These are phyloP conservation scores for Psilopsiagon aurifrons DNA, from an alignment of 2,113 vertebrate species.

Conservation along the genomic window DNA sequence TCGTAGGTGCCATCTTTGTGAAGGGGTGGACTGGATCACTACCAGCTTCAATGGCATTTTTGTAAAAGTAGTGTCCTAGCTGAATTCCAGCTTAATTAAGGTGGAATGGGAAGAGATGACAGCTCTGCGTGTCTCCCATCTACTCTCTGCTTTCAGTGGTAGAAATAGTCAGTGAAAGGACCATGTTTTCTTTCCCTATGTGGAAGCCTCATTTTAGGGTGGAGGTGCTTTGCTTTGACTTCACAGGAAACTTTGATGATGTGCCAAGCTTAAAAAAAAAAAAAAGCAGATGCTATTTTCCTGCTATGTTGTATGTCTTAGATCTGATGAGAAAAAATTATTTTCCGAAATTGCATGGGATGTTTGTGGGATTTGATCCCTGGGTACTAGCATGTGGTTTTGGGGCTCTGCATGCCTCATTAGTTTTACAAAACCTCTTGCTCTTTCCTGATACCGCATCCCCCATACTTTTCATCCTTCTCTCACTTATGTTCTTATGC, in stretches of 20 bases:
- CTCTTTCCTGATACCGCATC: constrained; percentile 25
- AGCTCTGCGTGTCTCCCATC: background rate
- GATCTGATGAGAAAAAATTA: constrained; percentile 32
- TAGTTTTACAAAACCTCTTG: constrained; percentile 49
- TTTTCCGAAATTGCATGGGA: constrained; percentile 45
- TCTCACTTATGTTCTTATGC: background rate
- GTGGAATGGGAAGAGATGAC: background rate
- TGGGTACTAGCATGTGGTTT: constrained; percentile 48
- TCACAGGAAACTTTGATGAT: constrained; percentile 32
- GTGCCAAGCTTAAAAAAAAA: constrained; percentile 25
- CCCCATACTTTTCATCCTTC: constrained; percentile 1
- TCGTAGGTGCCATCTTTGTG: background rate
- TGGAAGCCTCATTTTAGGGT: constrained; percentile 20
- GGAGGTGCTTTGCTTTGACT: constrained; percentile 52
- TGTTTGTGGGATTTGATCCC: constrained; percentile 50
- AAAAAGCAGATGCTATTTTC: background rate
- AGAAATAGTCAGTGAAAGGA: background rate
- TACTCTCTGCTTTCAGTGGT: constrained; percentile 13
- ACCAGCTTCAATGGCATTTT: rapidly evolving
- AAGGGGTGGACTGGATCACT: background rate
- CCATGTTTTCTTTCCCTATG: background rate
- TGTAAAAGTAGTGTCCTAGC: background rate
- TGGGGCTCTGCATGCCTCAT: constrained; percentile 49
- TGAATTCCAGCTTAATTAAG: background rate
- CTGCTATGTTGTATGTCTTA: constrained; percentile 20